Conservation (phyloP, 2,888 invertebrate genomes). For the Harpagoxenus sublaevis region DNA sequence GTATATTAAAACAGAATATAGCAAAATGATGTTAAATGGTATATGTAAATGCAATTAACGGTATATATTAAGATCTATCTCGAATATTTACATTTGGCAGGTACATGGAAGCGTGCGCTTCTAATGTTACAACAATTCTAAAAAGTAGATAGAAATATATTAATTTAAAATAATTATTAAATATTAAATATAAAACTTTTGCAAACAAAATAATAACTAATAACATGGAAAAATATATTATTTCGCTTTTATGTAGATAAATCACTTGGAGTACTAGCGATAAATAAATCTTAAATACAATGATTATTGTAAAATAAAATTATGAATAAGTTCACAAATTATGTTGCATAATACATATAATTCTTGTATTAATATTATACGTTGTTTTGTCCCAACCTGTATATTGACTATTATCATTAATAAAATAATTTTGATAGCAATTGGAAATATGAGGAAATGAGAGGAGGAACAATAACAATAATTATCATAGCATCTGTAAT, state of each 20-base stretch:
- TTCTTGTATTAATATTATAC: not conserved
- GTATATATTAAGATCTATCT: slow-evolving; percentile 58
- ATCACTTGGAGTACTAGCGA: not conserved
- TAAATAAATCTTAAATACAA: slow-evolving; percentile 20
- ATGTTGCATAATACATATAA: slow-evolving; percentile 3
- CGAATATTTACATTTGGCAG: slow-evolving; percentile 77
- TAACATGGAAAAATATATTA: slow-evolving; percentile 37
- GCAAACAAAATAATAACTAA: slow-evolving; percentile 23
- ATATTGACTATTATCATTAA: not conserved
- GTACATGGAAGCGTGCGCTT: slow-evolving; percentile 82
- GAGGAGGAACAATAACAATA: slow-evolving; percentile 12
- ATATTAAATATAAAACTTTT: slow-evolving; percentile 35
- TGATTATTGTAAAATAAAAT: not conserved
- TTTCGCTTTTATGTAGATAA: slow-evolving; percentile 21
- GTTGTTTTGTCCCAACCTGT: not conserved
- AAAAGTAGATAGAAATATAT: slow-evolving; percentile 33
- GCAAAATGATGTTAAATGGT: slow-evolving; percentile 24
- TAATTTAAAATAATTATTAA: slow-evolving; percentile 44
- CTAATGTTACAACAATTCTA: slow-evolving; percentile 54
- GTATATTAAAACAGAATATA: slow-evolving; percentile 59
- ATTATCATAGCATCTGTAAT: slow-evolving; percentile 18
- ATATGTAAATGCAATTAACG: slow-evolving; percentile 37
- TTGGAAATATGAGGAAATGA: not conserved
- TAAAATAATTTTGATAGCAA: not conserved
- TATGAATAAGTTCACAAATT: slow-evolving; percentile 27